Conservation (phyloP, 1,140 invertebrate species). For the Bombyx mandarina region DNA sequence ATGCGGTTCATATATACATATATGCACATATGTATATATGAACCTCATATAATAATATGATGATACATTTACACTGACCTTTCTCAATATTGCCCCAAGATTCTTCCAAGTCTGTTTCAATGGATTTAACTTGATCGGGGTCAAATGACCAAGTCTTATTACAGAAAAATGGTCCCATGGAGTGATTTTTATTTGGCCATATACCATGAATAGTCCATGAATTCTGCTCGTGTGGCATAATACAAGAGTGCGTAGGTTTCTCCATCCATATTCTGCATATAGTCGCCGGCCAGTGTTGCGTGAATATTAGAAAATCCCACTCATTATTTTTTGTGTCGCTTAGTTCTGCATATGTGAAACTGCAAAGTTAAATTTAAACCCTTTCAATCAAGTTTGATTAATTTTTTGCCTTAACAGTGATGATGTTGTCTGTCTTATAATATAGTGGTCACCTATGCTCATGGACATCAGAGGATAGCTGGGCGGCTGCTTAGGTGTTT, state of each 20-base stretch:
- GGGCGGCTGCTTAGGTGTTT: no score
- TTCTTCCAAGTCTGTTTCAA: slow-evolving; percentile 74
- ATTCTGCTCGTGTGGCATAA: slow-evolving; percentile 73
- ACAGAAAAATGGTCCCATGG: slow-evolving; percentile 78
- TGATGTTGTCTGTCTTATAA: no score
- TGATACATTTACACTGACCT: slow-evolving; percentile 26
- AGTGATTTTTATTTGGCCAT: slow-evolving; percentile 82
- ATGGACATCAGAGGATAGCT: no score
- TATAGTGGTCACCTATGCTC: no score
- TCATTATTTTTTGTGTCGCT: slow-evolving; percentile 13
- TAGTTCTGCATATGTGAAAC: slow-evolving; percentile 10
- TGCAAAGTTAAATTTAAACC: slow-evolving; percentile 6
- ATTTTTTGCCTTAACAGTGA: no score
- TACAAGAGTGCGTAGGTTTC: slow-evolving; percentile 73
- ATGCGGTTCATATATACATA: no score
- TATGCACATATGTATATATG: no score
- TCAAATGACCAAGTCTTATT: slow-evolving; percentile 79
- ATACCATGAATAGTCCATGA: slow-evolving; percentile 87
- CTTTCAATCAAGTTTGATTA: no score
- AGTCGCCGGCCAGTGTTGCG: slow-evolving; percentile 85
- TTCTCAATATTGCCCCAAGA: slow-evolving; percentile 84
- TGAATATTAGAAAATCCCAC: slow-evolving; percentile 85
- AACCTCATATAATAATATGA: neutral
- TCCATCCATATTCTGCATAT: slow-evolving; percentile 81
- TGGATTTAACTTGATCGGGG: slow-evolving; percentile 69